Conservation (phyloP, 30 jellyfish, hydroid and myxozoan species). For the Aurelia sp. region DNA sequence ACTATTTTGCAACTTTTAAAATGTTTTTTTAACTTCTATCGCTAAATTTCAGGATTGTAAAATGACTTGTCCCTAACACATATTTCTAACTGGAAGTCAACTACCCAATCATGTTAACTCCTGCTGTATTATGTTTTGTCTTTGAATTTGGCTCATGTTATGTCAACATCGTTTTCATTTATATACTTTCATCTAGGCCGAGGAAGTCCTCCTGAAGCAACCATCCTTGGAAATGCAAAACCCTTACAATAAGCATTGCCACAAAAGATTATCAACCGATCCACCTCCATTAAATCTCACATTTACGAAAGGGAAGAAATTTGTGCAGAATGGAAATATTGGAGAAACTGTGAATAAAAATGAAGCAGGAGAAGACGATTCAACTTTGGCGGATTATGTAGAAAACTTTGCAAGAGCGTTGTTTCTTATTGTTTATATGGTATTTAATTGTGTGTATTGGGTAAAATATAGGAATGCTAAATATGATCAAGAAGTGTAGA, state of each 20-base stretch:
- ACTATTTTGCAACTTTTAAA: too few relatives aligned
- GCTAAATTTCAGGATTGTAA: too few relatives aligned
- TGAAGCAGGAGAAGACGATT: conserved; percentile 23
- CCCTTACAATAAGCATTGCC: conserved; percentile 53
- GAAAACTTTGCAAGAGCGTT: conserved; percentile 87
- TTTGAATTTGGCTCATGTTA: too few relatives aligned
- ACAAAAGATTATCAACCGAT: conserved; percentile 47
- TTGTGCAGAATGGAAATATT: conserved; percentile 24
- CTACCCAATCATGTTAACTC: too few relatives aligned
- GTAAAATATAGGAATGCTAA: conserved; percentile 62
- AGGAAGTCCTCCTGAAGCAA: background rate
- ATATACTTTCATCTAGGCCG: conserved; percentile 3
- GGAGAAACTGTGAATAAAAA: background rate
- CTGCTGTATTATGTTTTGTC: too few relatives aligned
- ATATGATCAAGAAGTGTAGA: background rate
- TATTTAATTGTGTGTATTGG: conserved; percentile 93
- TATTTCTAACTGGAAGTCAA: too few relatives aligned
- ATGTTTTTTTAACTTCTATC: too few relatives aligned
- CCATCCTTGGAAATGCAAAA: conserved; percentile 8
- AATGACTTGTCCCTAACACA: too few relatives aligned
- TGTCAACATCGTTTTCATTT: too few relatives aligned
- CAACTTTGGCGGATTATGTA: conserved; percentile 75
- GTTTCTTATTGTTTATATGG: conserved; percentile 77
- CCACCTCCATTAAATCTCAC: conserved; percentile 37
- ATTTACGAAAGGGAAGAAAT: conserved; percentile 3